Percentiles rank a stretch among this genome's conserved stretches.
phyloP scores from a whole-genome alignment of 2,113 vertebrate genomes.

The Arvicanthis niloticus region DNA sequence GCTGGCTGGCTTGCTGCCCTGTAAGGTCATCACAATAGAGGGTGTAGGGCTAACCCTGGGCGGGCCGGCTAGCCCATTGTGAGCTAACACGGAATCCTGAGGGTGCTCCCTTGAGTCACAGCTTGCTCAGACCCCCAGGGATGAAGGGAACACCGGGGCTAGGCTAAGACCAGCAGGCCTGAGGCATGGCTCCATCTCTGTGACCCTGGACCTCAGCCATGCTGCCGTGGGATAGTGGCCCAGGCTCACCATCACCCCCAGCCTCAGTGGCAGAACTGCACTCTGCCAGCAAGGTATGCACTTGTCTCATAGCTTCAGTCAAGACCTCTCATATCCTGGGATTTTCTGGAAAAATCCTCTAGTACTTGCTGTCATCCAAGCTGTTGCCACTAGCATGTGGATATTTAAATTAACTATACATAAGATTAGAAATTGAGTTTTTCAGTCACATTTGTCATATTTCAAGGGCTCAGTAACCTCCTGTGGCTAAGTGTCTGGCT shows the following conservation, averaged over 20 bases:
- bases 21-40: slow-evolving; percentile 69
- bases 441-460: not conserved
- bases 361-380: not conserved
- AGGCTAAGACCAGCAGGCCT: not conserved
- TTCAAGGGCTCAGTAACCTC: slow-evolving; percentile 41
- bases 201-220: slow-evolving; percentile 72
- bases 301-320: not conserved
- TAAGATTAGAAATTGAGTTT: not conserved
- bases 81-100: slow-evolving; percentile 71
- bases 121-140: not conserved
- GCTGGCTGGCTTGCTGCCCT: not conserved
- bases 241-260: slow-evolving; percentile 29
- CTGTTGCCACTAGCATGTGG: not conserved
- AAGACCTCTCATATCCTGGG: not conserved
- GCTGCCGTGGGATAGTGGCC: slow-evolving; percentile 59
- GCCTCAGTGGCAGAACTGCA: slow-evolving; percentile 34
- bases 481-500: slow-evolving; percentile 25
- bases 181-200: slow-evolving; percentile 67
- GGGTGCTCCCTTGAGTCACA: slow-evolving; percentile 9
- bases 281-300: slow-evolving; percentile 62
- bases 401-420: slow-evolving; percentile 13
- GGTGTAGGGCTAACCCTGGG: slow-evolving; percentile 30
- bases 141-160: slow-evolving; percentile 42
- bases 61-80: slow-evolving; percentile 55
- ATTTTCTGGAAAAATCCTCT: not conserved